Evolutionary conservation across 2,888 invertebrate genomes (phyloP).

Genomic region (Habrosyne pyritoides): DNA sequence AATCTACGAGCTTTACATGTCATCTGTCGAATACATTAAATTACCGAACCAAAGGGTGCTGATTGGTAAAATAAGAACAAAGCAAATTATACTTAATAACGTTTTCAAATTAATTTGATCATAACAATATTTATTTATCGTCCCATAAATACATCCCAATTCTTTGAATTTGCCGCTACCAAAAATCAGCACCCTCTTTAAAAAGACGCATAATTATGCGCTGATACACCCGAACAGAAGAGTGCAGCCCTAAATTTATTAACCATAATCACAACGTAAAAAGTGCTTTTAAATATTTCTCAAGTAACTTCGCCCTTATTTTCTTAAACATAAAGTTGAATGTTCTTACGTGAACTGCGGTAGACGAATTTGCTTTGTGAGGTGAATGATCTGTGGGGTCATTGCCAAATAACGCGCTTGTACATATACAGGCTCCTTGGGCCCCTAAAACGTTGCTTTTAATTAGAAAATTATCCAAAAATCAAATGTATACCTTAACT

Average conservation of each 20-base stretch:
- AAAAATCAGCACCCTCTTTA: constrained; percentile 18
- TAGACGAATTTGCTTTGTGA: constrained; percentile 29
- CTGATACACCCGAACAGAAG: constrained; percentile 23
- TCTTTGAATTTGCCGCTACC: constrained; percentile 7
- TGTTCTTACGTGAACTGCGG: constrained; percentile 19
- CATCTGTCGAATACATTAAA: too few relatives aligned
- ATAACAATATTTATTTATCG: neutral
- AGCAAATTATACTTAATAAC: neutral
- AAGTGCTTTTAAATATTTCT: constrained; percentile 16
- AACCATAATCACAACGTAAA: constrained; percentile 21
- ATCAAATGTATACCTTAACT: constrained; percentile 6
- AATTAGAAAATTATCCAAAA: constrained; percentile 29
- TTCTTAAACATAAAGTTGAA: constrained; percentile 31
- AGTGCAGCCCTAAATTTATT: constrained; percentile 27
- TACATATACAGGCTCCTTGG: constrained; percentile 62
- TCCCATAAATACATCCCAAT: neutral
- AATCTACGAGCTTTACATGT: too few relatives aligned
- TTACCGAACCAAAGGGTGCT: neutral
- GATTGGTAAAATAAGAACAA: neutral
- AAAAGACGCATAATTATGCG: constrained; percentile 16
- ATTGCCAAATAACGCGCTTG: constrained; percentile 77
- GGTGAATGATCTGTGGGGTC: constrained; percentile 75
- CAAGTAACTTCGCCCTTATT: constrained; percentile 22
- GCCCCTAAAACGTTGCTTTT: constrained; percentile 65
- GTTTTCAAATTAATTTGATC: neutral